A percentile compares a stretch with the other conserved stretches of the same genome.
Evolutionary conservation across 2,113 vertebrate species (phyloP).

Genomic region (Chionis minor): DNA sequence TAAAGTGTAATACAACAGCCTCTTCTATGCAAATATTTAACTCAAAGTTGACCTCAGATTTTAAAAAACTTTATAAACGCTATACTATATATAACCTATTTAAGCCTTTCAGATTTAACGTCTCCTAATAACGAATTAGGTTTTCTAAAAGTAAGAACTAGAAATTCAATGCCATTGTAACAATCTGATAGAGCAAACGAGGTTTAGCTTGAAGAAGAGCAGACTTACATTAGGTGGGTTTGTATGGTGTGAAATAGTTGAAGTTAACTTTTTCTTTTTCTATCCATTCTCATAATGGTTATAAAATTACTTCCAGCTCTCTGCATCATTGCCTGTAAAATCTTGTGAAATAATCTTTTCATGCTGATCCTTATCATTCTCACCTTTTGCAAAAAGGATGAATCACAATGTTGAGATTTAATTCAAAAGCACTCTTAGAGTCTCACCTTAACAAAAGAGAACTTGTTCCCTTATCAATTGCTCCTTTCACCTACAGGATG

Average conservation of each 20-base stretch:
- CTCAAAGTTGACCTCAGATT: background rate
- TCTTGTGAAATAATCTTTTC: slow-evolving; percentile 30
- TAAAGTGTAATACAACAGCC: background rate
- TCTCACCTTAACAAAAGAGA: background rate
- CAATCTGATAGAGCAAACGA: background rate
- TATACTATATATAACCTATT: background rate
- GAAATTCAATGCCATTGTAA: background rate
- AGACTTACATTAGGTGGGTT: background rate
- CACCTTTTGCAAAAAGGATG: background rate
- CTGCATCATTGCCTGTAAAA: background rate
- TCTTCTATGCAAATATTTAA: background rate
- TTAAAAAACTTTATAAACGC: background rate
- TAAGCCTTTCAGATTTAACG: background rate
- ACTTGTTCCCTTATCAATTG: background rate
- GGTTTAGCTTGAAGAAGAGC: background rate
- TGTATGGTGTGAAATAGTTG: background rate
- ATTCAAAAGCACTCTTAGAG: background rate
- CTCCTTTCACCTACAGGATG: background rate
- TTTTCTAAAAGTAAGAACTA: background rate
- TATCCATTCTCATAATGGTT: background rate
- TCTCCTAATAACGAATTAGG: background rate
- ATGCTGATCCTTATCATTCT: background rate
- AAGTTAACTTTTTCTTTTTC: background rate
- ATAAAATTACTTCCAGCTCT: slow-evolving; percentile 19
- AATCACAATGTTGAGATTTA: background rate